Evolutionary conservation across 2,888 invertebrate species (phyloP).

Genomic region (Prostheceraeus crozeri): DNA sequence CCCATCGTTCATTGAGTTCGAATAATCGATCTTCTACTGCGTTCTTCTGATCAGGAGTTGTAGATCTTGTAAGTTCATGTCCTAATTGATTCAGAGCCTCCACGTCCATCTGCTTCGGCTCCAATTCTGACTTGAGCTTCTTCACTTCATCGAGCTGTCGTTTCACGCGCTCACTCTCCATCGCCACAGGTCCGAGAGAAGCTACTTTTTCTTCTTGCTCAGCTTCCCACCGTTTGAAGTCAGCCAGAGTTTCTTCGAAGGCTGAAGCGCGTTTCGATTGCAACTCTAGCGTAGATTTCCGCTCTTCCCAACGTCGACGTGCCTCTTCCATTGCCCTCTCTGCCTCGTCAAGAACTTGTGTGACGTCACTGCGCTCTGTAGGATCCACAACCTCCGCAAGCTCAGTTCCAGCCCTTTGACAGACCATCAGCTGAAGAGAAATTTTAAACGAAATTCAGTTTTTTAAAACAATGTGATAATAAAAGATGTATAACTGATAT

Average conservation of each 20-base stretch:
- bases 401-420: no score
- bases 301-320: slow-evolving; percentile 77
- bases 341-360: slow-evolving; percentile 90
- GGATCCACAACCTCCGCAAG: slow-evolving; percentile 94
- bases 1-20: slow-evolving; percentile 32
- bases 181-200: slow-evolving; percentile 76
- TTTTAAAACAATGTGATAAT: no score
- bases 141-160: slow-evolving; percentile 42
- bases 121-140: slow-evolving; percentile 85
- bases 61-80: slow-evolving; percentile 82
- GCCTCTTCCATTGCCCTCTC: slow-evolving; percentile 90
- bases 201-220: slow-evolving; percentile 77
- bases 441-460: no score
- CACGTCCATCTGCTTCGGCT: slow-evolving; percentile 94
- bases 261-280: slow-evolving; percentile 76
- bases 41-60: slow-evolving; percentile 7
- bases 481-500: no score
- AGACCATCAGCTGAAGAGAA: no score
- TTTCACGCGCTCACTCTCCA: slow-evolving; percentile 79
- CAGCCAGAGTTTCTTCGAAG: slow-evolving; percentile 63
- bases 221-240: slow-evolving; percentile 77
- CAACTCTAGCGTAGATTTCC: slow-evolving; percentile 64
- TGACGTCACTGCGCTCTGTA: slow-evolving; percentile 91
- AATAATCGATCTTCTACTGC: neutral
- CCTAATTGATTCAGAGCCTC: slow-evolving; percentile 89